Base-by-base conservation (phyloP, 2,888 invertebrate genomes). In the Lasioglossum oenotherae region DNA sequence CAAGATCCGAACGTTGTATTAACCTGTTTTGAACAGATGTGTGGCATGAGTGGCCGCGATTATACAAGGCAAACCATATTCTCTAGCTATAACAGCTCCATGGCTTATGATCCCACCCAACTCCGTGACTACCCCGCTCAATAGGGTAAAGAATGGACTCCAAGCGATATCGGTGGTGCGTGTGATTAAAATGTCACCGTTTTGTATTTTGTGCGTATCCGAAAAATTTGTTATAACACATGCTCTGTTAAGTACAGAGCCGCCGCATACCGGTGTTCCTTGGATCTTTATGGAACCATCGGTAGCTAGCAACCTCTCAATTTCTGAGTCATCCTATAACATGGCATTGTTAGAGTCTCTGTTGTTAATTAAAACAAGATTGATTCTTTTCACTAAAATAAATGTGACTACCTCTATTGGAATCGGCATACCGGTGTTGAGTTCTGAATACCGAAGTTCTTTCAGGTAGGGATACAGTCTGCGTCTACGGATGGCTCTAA, bases 21-120 rank as follows among this genome's bases (percentile, higher is more conserved):
- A 83, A 93, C 98, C 98, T n/a, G 97, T 97, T 90, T 96, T 96
- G 92, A 98, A 97, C 14, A 96, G 90, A 89, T 96, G 95, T 0
- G 98, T 98, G 0, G 97, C 98, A 84, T 96, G 95, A 38, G 96
- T 95, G 0, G 97, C 97, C 60, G 97, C 98, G n/a, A 98, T 97
- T 49, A 98, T 96, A 93, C 98, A 98, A 0, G 98, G 98, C 64
- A 98, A 94, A 0, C 98, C 98, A 94, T 97, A 98, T 95, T 98
- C 98, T 86, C 98, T 96, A 1, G 98, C 98, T 71, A 98, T 97
- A 0, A 98, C 98, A 57, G 98, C 98, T 75, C 98, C 98, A 92
- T 98, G 98, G 57, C 98, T 98, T 89, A 98, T 97, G 4, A 98
- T 96, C 46, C 98, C 98, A 0, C 98, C 98, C 0, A 98, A 96